phyloP scores from a whole-genome alignment of 2,797 vertebrate genomes.

The Artibeus jamaicensis region DNA sequence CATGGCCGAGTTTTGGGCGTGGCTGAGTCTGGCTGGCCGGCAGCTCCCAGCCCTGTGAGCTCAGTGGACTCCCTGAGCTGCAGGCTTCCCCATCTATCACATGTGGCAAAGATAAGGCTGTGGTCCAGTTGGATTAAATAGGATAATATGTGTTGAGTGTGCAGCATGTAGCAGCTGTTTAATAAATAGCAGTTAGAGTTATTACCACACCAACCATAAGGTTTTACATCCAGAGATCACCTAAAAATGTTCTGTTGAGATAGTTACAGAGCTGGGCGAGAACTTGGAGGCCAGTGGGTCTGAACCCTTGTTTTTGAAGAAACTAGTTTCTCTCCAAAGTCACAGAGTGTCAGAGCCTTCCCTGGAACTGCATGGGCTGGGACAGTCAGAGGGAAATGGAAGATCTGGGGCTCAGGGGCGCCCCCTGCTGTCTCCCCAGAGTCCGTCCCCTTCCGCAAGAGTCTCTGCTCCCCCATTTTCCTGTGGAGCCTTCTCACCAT shows the following conservation, averaged over 20 bases:
- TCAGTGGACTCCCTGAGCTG: not conserved
- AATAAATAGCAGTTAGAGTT: not conserved
- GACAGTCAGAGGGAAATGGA: accelerated
- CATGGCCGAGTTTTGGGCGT: not conserved
- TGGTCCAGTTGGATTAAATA: not conserved
- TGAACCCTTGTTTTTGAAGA: not conserved
- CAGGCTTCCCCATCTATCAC: not conserved
- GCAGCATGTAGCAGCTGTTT: not conserved
- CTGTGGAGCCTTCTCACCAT: slow-evolving; percentile 94
- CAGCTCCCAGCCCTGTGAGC: not conserved
- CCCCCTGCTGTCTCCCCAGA: slow-evolving; percentile 71
- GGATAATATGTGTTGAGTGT: not conserved
- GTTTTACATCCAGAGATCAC: accelerated
- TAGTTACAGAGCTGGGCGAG: not conserved
- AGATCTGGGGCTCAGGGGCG: not conserved
- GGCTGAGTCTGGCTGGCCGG: not conserved
- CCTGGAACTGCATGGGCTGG: not conserved
- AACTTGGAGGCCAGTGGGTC: not conserved
- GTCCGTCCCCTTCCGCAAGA: slow-evolving; percentile 84
- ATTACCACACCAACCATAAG: not conserved
- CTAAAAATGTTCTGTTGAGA: not conserved
- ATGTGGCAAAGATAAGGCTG: not conserved
- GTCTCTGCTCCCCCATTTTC: slow-evolving; percentile 92
- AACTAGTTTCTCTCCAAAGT: not conserved
- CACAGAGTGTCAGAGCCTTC: not conserved